Conservation (phyloP, 2,797 vertebrate species). For the Mus spretus region DNA sequence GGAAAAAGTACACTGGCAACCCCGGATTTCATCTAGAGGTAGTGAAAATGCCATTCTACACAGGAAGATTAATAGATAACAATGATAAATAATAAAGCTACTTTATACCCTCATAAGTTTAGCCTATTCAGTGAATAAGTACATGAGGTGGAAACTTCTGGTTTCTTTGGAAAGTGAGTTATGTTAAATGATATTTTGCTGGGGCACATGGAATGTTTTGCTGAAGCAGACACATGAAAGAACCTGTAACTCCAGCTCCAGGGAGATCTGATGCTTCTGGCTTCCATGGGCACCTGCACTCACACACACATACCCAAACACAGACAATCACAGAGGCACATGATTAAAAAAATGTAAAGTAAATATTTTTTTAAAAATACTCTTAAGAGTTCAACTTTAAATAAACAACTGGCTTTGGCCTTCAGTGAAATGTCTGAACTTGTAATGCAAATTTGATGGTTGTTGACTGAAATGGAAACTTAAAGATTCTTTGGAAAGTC, state of each 20-base stretch:
- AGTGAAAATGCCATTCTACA: background rate
- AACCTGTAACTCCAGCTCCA: background rate
- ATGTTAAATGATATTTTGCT: background rate
- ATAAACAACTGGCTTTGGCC: background rate
- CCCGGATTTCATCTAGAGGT: background rate
- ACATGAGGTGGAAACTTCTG: background rate
- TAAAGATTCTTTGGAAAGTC: too few relatives aligned
- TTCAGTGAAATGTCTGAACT: constrained; percentile 9
- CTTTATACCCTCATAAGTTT: background rate
- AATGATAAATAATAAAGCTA: background rate
- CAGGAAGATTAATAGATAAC: background rate
- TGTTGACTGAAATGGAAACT: background rate
- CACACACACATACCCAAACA: background rate
- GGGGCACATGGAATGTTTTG: background rate
- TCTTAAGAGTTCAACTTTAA: background rate
- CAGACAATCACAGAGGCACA: background rate
- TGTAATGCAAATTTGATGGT: background rate
- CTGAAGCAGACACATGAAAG: background rate
- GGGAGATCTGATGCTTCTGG: background rate
- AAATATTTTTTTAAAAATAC: background rate
- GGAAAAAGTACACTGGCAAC: background rate
- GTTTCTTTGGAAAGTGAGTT: background rate
- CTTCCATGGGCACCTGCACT: background rate
- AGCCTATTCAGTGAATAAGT: background rate
- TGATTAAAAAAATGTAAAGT: too few relatives aligned